Conservation (phyloP, 2,888 invertebrate genomes). For the Stenurella melanura region DNA sequence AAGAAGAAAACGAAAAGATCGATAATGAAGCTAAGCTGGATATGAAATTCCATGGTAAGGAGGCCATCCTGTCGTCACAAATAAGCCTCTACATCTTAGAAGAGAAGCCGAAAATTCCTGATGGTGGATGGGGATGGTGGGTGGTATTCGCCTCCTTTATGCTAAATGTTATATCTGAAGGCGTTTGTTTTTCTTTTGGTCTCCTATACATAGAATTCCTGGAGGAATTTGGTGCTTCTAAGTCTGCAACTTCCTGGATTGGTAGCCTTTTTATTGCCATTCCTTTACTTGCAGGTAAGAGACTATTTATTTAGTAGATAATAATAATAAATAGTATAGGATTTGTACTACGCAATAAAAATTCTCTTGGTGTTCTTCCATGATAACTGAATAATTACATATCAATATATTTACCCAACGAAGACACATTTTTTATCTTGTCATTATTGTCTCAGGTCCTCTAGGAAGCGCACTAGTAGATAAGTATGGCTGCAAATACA, state of each 20-base stretch:
- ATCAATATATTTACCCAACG: too few relatives aligned
- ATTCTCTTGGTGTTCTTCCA: neutral
- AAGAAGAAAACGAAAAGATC: neutral
- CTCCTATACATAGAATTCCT: constrained; percentile 90
- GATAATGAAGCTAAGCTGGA: neutral
- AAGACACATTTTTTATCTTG: too few relatives aligned
- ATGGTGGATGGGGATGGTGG: constrained; percentile 93
- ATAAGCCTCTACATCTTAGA: constrained; percentile 56
- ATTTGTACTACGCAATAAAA: neutral
- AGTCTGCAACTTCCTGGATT: constrained; percentile 83
- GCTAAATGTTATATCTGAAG: constrained; percentile 93
- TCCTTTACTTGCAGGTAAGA: constrained; percentile 76
- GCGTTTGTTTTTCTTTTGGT: constrained; percentile 94
- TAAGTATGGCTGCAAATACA: constrained; percentile 79
- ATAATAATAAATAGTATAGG: neutral
- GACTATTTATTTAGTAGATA: constrained; percentile 72
- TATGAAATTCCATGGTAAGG: constrained; percentile 52
- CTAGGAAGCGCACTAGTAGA: constrained; percentile 90
- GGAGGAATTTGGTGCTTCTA: constrained; percentile 66
- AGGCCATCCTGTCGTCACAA: constrained; percentile 56
- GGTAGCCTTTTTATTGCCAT: constrained; percentile 71
- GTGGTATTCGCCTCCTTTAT: constrained; percentile 90
- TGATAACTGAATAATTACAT: too few relatives aligned
- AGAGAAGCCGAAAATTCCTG: constrained; percentile 79
- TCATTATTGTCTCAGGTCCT: constrained; percentile 78